Evolutionary conservation across 2,888 invertebrate species (phyloP).

Genomic region (Rhingia rostrata): DNA sequence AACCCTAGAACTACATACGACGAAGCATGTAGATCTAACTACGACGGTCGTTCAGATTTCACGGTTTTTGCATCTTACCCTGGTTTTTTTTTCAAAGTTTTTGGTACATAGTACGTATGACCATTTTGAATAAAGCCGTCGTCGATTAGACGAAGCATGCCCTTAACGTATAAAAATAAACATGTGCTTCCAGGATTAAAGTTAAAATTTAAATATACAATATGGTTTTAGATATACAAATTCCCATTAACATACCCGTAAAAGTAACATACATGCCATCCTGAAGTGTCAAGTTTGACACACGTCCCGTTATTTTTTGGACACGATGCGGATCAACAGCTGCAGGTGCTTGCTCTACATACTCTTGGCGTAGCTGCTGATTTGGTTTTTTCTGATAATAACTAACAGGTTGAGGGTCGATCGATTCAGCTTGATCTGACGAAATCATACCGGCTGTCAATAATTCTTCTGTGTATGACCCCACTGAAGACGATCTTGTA

Average conservation of each 20-base stretch:
- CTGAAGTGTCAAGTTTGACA: slow-evolving; percentile 18
- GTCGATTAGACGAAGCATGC: no score
- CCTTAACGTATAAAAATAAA: no score
- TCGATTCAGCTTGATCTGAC: slow-evolving; percentile 8
- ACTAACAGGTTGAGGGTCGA: slow-evolving; percentile 17
- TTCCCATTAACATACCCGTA: slow-evolving; percentile 34
- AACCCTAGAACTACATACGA: no score
- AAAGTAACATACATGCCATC: slow-evolving; percentile 53
- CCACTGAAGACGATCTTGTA: slow-evolving; percentile 16
- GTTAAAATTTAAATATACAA: no score
- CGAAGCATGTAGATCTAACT: no score
- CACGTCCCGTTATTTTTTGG: neutral
- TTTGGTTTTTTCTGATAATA: slow-evolving; percentile 16
- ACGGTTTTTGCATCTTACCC: no score
- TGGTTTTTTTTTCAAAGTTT: no score
- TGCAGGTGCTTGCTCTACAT: neutral
- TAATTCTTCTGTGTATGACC: slow-evolving; percentile 24
- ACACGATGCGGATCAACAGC: slow-evolving; percentile 1
- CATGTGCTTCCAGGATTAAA: no score
- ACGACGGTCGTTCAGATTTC: no score
- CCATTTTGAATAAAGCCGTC: no score
- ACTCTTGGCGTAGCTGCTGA: neutral
- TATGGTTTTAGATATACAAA: neutral
- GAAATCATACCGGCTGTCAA: slow-evolving; percentile 1
- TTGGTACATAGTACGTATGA: no score